phyloP scores from a whole-genome alignment of 2,797 vertebrate genomes.

The Acanthurus tractus region DNA sequence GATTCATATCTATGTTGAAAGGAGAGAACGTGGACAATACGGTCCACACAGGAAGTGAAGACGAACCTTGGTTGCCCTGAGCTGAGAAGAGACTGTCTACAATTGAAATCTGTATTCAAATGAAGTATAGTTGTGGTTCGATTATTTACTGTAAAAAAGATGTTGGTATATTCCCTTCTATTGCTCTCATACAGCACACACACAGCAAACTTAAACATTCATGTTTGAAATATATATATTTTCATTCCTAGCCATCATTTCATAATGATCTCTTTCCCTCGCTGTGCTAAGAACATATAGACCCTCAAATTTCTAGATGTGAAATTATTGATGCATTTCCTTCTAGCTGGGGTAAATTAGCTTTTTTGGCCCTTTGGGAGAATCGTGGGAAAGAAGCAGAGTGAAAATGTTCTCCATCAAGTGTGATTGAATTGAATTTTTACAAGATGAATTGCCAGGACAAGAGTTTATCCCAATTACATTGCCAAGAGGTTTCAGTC shows the following conservation, averaged over 20 bases:
- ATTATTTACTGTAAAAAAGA: slow-evolving; percentile 49
- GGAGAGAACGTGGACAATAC: slow-evolving; percentile 63
- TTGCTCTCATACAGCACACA: slow-evolving; percentile 37
- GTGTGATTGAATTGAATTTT: slow-evolving; percentile 83
- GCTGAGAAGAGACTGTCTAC: slow-evolving; percentile 33
- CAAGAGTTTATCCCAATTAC: slow-evolving; percentile 84
- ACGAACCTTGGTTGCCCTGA: slow-evolving; percentile 67
- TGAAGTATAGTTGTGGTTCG: slow-evolving; percentile 26
- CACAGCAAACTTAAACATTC: slow-evolving; percentile 27
- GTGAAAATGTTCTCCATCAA: slow-evolving; percentile 80
- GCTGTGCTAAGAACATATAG: slow-evolving; percentile 39
- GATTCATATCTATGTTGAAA: slow-evolving; percentile 81
- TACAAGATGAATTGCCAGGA: slow-evolving; percentile 82
- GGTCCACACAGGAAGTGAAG: slow-evolving; percentile 57
- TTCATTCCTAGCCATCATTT: slow-evolving; percentile 49
- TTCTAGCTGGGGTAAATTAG: slow-evolving; percentile 71
- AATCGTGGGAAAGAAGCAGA: slow-evolving; percentile 60
- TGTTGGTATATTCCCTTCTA: slow-evolving; percentile 18
- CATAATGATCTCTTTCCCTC: slow-evolving; percentile 52
- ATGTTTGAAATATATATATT: slow-evolving; percentile 22
- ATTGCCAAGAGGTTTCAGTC: slow-evolving; percentile 72
- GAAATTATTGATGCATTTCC: slow-evolving; percentile 76
- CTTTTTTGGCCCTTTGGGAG: slow-evolving; percentile 67
- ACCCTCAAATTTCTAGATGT: slow-evolving; percentile 61
- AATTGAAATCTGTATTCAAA: slow-evolving; percentile 54